Conservation (phyloP, 2,113 vertebrate species). For the Sturnira hondurensis region DNA sequence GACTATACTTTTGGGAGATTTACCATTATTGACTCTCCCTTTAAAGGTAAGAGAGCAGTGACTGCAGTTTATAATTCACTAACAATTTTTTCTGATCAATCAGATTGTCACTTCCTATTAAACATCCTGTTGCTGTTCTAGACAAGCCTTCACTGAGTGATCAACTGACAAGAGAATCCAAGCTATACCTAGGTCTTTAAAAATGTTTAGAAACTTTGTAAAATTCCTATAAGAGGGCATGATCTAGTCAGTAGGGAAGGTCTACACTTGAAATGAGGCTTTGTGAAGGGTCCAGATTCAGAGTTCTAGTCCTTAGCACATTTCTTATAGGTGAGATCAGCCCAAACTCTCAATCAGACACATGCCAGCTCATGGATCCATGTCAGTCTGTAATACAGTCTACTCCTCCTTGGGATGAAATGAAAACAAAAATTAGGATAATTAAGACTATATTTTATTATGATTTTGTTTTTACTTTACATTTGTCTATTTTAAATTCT, state of each 20-base stretch:
- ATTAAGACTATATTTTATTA: not conserved
- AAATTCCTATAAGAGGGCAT: not conserved
- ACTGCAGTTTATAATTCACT: not conserved
- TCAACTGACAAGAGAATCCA: not conserved
- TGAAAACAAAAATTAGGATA: not conserved
- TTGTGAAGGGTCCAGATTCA: not conserved
- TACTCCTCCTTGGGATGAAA: not conserved
- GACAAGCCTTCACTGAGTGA: not conserved
- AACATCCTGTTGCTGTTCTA: not conserved
- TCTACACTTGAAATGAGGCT: not conserved
- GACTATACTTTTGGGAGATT: slow-evolving; percentile 7
- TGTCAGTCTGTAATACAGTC: not conserved
- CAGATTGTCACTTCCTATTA: slow-evolving; percentile 29
- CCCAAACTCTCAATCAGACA: not conserved
- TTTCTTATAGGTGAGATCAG: not conserved
- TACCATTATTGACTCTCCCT: not conserved
- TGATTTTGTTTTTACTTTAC: not conserved
- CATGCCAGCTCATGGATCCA: not conserved
- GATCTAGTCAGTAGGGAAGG: not conserved
- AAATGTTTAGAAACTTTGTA: not conserved
- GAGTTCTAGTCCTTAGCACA: not conserved
- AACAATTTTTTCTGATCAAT: slow-evolving; percentile 31
- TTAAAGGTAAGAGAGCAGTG: not conserved
- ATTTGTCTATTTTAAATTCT: not conserved
- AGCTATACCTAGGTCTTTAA: not conserved